phyloP scores from a whole-genome alignment of 2,113 vertebrate genomes.

The Polypterus bichir region DNA sequence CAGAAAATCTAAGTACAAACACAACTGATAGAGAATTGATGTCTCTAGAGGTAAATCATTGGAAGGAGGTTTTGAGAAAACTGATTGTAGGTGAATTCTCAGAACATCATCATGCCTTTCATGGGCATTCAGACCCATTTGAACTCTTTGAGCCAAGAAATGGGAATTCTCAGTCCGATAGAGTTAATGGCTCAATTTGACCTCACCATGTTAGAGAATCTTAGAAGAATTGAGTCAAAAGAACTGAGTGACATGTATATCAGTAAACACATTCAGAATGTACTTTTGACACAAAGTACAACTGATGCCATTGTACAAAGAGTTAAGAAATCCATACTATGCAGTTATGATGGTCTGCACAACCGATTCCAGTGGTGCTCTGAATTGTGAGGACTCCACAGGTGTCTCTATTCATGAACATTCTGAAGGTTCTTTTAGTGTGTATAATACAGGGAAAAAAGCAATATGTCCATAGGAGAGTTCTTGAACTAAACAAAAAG shows the following conservation, averaged over 20 bases:
- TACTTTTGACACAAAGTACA: constrained; percentile 7
- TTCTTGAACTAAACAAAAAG: too few relatives aligned
- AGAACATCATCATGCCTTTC: constrained; percentile 6
- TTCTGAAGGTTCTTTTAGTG: too few relatives aligned
- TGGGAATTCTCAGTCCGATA: constrained; percentile 13
- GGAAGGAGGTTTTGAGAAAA: constrained; percentile 6
- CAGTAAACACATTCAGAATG: constrained; percentile 6
- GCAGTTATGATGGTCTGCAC: constrained; percentile 14
- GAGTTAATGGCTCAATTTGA: constrained; percentile 13
- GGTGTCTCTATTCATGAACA: too few relatives aligned
- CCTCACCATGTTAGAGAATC: constrained; percentile 4
- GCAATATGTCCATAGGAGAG: too few relatives aligned
- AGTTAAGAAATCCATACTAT: constrained; percentile 11
- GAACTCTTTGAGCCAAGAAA: constrained; percentile 6
- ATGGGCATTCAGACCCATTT: constrained; percentile 2
- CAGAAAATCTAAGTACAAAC: neutral
- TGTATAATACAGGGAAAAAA: too few relatives aligned
- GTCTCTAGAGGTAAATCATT: constrained; percentile 5
- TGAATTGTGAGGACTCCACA: too few relatives aligned
- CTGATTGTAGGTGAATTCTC: constrained; percentile 10
- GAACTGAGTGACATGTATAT: constrained; percentile 6
- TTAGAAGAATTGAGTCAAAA: constrained; percentile 4
- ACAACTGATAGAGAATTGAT: constrained; percentile 6
- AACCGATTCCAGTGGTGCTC: too few relatives aligned
- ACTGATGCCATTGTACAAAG: constrained; percentile 5